These are phyloP conservation scores for Pelobates fuscus DNA, from an alignment of 2,113 vertebrate species.

Conservation along the genomic window DNA sequence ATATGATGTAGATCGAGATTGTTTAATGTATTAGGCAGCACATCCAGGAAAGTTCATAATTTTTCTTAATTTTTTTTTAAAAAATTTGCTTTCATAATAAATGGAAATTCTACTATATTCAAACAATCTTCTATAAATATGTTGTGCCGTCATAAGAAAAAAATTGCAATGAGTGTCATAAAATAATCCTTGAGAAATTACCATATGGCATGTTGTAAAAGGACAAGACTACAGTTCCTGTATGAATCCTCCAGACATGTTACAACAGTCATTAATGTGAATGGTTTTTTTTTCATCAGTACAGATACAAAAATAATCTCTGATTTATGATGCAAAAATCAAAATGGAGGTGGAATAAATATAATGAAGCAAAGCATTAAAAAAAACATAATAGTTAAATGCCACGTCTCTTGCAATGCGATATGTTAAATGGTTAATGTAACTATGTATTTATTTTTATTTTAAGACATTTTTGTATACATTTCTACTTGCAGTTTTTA, in stretches of 20 bases:
- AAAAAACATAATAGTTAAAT: too few species aligned
- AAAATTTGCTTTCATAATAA: neutral
- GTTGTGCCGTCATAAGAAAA: neutral
- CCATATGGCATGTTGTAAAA: neutral
- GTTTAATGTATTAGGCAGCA: neutral
- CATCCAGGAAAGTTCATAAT: neutral
- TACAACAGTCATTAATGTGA: neutral
- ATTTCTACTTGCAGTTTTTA: too few species aligned
- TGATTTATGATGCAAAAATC: too few species aligned
- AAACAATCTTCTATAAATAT: neutral
- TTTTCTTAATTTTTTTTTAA: neutral
- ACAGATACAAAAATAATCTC: too few species aligned
- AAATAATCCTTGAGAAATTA: constrained; percentile 1
- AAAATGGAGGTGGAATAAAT: too few species aligned
- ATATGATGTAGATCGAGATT: too few species aligned
- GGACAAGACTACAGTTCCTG: neutral
- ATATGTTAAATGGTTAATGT: too few species aligned
- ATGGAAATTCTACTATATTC: neutral
- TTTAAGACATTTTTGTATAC: too few species aligned
- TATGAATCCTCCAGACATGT: neutral
- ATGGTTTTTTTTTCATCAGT: neutral
- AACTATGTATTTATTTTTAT: too few species aligned
- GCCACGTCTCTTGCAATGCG: too few species aligned
- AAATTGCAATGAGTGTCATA: neutral
- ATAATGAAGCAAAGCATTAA: too few species aligned